Percentiles rank a stretch among this genome's conserved stretches.
Evolutionary conservation across 2,888 invertebrate genomes (phyloP).

Genomic region (Netelia fuscicornis): DNA sequence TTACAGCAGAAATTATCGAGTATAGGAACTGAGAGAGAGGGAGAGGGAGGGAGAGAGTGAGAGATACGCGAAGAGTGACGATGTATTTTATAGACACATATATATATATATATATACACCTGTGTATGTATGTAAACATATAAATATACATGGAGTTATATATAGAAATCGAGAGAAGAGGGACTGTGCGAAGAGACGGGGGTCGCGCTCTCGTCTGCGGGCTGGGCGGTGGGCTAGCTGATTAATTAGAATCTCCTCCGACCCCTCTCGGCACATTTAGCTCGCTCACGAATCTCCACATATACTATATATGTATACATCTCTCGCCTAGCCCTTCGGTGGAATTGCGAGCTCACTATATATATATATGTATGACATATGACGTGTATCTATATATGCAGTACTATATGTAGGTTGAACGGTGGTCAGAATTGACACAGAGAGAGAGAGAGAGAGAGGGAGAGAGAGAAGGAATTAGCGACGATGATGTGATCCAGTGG

Average conservation of each 20-base stretch:
- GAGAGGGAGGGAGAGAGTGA: neutral
- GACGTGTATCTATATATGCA: neutral
- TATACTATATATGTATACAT: neutral
- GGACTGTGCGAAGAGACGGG: slow-evolving; percentile 50
- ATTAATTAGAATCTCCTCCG: slow-evolving; percentile 81
- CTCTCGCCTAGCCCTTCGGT: neutral
- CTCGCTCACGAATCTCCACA: slow-evolving; percentile 14
- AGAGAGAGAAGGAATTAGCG: slow-evolving; percentile 43
- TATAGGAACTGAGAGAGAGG: slow-evolving; percentile 16
- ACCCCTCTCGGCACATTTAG: slow-evolving; percentile 60
- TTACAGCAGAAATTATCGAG: slow-evolving; percentile 44
- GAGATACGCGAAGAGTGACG: slow-evolving; percentile 11
- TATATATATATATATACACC: neutral
- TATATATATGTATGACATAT: slow-evolving; percentile 22
- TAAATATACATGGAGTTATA: neutral
- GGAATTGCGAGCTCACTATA: neutral
- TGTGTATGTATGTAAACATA: neutral
- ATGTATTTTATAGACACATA: slow-evolving; percentile 8
- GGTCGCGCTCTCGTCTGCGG: slow-evolving; percentile 69
- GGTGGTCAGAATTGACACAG: slow-evolving; percentile 44
- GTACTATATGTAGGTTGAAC: slow-evolving; percentile 27
- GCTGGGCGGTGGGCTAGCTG: slow-evolving; percentile 77
- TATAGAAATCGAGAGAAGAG: neutral
- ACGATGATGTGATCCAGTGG: slow-evolving; percentile 59
- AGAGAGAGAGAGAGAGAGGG: slow-evolving; percentile 25